Conservation (phyloP, 2,113 vertebrate species). For the Globicephala melas region DNA sequence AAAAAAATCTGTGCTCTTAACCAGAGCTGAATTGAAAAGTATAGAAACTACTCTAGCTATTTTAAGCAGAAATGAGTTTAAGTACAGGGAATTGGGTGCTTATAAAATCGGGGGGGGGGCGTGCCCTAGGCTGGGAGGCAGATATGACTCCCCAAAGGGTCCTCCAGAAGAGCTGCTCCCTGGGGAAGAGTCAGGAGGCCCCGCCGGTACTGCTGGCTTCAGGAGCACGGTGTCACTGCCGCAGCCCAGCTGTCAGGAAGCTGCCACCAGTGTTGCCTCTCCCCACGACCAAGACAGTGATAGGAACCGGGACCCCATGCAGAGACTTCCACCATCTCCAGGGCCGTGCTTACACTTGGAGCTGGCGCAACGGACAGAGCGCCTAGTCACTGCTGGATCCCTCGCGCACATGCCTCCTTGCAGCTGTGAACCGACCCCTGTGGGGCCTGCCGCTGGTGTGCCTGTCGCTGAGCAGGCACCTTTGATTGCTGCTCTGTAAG, state of each 20-base stretch:
- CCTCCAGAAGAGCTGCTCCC: background rate
- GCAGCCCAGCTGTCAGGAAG: accelerated
- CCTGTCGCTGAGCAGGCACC: background rate
- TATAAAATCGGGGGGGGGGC: background rate
- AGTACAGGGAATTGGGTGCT: background rate
- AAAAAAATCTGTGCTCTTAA: background rate
- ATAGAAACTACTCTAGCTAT: background rate
- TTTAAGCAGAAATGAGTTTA: background rate
- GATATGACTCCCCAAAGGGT: background rate
- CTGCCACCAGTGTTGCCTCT: background rate
- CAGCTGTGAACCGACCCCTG: background rate
- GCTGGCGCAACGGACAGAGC: background rate
- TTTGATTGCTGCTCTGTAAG: background rate
- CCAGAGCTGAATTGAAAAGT: background rate
- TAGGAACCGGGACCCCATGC: accelerated
- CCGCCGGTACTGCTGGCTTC: background rate
- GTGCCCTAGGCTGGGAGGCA: background rate
- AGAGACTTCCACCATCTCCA: background rate
- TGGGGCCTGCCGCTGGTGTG: no score
- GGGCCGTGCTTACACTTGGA: accelerated
- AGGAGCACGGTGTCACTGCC: background rate
- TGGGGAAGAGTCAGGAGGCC: background rate
- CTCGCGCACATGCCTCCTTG: accelerated
- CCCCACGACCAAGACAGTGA: background rate
- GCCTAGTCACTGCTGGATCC: background rate